Percentiles rank a stretch among this genome's conserved stretches.
Evolutionary conservation across 2,113 vertebrate species (phyloP).

Genomic region (Nothoprocta perdicaria): DNA sequence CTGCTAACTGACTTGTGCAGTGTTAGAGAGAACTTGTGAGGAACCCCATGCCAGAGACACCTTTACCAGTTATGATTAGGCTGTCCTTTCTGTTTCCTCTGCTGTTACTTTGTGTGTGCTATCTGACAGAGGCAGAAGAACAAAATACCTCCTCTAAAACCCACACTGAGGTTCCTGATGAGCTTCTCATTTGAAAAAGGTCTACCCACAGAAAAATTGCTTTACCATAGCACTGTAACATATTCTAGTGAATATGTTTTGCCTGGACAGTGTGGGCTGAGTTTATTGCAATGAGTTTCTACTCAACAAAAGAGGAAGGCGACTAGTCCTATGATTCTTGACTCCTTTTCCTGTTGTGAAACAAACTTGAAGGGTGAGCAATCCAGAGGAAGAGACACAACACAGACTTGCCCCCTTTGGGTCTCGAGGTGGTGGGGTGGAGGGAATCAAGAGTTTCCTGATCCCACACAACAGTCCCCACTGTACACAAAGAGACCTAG

Average conservation of each 20-base stretch:
- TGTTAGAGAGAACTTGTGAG: not conserved
- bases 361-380: not conserved
- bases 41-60: not conserved
- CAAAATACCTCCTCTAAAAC: not conserved
- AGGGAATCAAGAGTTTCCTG: fast-evolving
- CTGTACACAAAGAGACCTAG: not conserved
- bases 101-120: not conserved
- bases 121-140: not conserved
- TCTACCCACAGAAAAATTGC: not conserved
- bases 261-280: not conserved
- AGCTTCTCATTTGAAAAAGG: not conserved
- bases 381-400: not conserved
- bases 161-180: not conserved
- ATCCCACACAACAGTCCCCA: no score
- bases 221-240: not conserved
- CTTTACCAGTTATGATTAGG: not conserved
- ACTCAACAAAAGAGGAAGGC: not conserved
- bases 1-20: not conserved
- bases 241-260: not conserved
- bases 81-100: not conserved
- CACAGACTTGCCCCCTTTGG: fast-evolving
- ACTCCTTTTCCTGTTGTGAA: slow-evolving; percentile 8
- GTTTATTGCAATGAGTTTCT: not conserved
- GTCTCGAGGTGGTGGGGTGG: not conserved
- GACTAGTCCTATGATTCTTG: not conserved